Evolutionary conservation across 92 coral and sea anemone genomes (phyloP).

Genomic region (Palythoa heliodiscus): DNA sequence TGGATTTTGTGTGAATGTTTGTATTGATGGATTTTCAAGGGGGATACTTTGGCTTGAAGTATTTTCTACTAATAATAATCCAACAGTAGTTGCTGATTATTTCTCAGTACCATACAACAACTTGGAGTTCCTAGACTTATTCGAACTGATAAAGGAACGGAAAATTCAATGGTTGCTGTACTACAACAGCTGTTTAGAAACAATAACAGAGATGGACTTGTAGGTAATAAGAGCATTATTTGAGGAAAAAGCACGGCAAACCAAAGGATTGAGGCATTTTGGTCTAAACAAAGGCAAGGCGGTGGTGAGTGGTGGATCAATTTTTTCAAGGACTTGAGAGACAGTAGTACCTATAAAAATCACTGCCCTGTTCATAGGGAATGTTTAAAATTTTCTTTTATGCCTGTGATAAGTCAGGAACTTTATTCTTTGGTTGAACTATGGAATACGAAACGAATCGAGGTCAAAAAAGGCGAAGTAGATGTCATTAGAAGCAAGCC

Average conservation of each 20-base stretch:
- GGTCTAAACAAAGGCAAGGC: constrained; percentile 59
- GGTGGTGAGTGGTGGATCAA: constrained; percentile 69
- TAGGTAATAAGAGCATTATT: constrained; percentile 49
- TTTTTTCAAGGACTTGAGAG: constrained; percentile 57
- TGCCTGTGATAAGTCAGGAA: constrained; percentile 57
- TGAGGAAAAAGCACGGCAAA: constrained; percentile 57
- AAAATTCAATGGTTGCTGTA: constrained; percentile 37
- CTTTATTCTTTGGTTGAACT: constrained; percentile 61
- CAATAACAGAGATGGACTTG: constrained; percentile 45
- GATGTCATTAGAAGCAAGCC: constrained; percentile 53
- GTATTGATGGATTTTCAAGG: constrained; percentile 56
- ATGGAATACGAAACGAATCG: constrained; percentile 64
- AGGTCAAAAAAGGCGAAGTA: constrained; percentile 63
- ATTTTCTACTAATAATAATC: constrained; percentile 41
- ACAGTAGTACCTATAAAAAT: constrained; percentile 41
- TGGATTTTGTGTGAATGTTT: constrained; percentile 50
- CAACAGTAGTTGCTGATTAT: constrained; percentile 41
- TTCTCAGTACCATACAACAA: constrained; percentile 42
- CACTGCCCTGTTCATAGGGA: constrained; percentile 38
- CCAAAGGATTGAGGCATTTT: constrained; percentile 66
- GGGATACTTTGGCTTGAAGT: constrained; percentile 54
- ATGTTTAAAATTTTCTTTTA: constrained; percentile 57
- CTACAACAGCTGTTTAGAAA: constrained; percentile 54
- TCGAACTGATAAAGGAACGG: constrained; percentile 54
- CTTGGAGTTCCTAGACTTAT: constrained; percentile 44